phyloP scores from a whole-genome alignment of 2,888 invertebrate genomes.

The Gerris lacustris region DNA sequence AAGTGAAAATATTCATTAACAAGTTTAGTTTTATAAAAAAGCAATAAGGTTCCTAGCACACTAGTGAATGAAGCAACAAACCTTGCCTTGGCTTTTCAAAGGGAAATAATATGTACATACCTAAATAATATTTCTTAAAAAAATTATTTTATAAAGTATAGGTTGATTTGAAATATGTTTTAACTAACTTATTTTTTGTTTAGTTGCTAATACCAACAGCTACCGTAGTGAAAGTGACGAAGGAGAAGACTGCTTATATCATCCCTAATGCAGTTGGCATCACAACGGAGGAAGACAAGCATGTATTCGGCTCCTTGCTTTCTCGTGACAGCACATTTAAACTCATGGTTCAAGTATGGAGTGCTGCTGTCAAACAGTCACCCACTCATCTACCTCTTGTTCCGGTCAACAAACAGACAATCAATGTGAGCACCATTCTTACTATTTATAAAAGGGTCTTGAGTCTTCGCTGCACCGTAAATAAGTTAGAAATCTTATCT shows the following conservation, averaged over 20 bases:
- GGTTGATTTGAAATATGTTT: too few species aligned
- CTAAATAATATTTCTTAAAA: too few species aligned
- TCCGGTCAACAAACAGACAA: background rate
- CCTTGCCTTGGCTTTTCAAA: too few species aligned
- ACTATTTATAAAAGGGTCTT: background rate
- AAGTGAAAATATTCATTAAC: too few species aligned
- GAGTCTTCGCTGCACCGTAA: background rate
- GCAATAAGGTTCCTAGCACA: too few species aligned
- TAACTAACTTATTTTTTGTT: slow-evolving; percentile 31
- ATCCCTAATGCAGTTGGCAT: slow-evolving; percentile 91
- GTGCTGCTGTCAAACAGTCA: slow-evolving; percentile 43
- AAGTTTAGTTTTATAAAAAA: too few species aligned
- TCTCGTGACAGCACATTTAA: slow-evolving; percentile 79
- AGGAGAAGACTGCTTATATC: slow-evolving; percentile 85
- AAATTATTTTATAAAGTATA: too few species aligned
- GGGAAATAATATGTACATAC: too few species aligned
- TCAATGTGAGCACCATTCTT: background rate
- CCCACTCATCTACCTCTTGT: slow-evolving; percentile 33
- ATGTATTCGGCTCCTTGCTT: slow-evolving; percentile 80
- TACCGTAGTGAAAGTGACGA: slow-evolving; percentile 74
- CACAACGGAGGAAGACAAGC: slow-evolving; percentile 64
- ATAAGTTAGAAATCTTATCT: too few species aligned
- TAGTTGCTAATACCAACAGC: slow-evolving; percentile 78
- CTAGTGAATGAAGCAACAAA: too few species aligned
- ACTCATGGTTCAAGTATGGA: slow-evolving; percentile 77